A percentile compares a stretch with the other conserved stretches of the same genome.
Evolutionary conservation across 2,797 vertebrate species (phyloP).

Genomic region (Siniperca obscura): DNA sequence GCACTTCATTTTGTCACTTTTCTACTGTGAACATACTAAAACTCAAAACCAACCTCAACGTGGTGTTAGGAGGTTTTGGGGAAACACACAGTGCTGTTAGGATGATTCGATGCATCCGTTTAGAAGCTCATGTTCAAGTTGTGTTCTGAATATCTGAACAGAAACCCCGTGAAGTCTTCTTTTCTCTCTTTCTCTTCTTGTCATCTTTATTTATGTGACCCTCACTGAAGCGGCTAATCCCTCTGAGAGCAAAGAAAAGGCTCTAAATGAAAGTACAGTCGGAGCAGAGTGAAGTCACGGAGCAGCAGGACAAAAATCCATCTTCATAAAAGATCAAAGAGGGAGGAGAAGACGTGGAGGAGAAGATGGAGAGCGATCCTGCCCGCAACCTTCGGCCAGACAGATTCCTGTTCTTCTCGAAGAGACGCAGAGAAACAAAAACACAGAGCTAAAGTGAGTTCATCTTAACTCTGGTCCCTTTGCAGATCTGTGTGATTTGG

Average conservation of each 20-base stretch:
- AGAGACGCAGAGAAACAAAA: neutral
- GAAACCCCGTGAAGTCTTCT: neutral
- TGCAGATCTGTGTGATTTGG: neutral
- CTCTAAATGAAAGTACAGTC: neutral
- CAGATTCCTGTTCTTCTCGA: neutral
- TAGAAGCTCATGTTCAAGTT: neutral
- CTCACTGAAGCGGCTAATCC: neutral
- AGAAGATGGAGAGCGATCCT: constrained; percentile 9
- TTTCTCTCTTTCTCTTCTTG: constrained; percentile 10
- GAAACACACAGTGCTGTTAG: neutral
- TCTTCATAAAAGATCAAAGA: constrained; percentile 40
- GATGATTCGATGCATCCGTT: neutral
- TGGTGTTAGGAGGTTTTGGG: too few species aligned
- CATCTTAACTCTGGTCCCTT: too few species aligned
- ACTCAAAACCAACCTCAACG: too few species aligned
- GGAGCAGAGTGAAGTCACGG: neutral
- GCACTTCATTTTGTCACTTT: too few species aligned
- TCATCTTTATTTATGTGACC: constrained; percentile 18
- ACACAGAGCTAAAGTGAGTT: neutral
- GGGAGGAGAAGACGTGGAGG: constrained; percentile 4
- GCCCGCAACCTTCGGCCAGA: neutral
- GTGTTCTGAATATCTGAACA: neutral
- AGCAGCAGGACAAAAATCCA: constrained; percentile 18
- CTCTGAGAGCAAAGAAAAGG: neutral
- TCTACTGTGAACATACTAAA: too few species aligned